phyloP scores from a whole-genome alignment of 1,140 invertebrate species.

The Euschistus heros region DNA sequence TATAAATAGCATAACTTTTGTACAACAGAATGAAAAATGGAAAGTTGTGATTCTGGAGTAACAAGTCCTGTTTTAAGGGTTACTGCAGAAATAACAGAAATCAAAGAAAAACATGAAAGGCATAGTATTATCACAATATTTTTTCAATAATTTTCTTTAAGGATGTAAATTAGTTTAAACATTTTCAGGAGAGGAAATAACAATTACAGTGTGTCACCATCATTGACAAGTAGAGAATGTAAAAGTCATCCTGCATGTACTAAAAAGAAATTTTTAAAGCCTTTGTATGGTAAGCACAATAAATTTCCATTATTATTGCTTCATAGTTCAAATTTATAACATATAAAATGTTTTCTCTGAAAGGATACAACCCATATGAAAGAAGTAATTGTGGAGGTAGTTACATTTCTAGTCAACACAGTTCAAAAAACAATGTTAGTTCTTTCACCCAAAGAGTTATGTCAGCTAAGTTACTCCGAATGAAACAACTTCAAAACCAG shows the following conservation, averaged over 20 bases:
- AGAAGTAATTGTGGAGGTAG: neutral
- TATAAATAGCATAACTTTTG: no score
- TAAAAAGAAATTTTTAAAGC: slow-evolving; percentile 2
- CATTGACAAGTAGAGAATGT: neutral
- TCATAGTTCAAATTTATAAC: neutral
- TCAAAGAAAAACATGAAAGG: neutral
- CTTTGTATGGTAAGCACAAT: slow-evolving; percentile 7
- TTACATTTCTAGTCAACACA: slow-evolving; percentile 7
- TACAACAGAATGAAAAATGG: slow-evolving; percentile 7
- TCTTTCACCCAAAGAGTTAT: slow-evolving; percentile 54
- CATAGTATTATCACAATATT: neutral
- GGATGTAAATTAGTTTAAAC: neutral
- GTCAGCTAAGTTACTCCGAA: slow-evolving; percentile 59
- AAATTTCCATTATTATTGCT: neutral
- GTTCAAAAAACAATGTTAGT: slow-evolving; percentile 31
- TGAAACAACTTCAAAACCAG: slow-evolving; percentile 67
- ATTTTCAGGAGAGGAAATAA: neutral
- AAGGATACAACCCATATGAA: slow-evolving; percentile 17
- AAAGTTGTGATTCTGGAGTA: slow-evolving; percentile 14
- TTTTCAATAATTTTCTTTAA: no score
- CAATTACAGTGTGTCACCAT: slow-evolving; percentile 1
- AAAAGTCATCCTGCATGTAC: neutral
- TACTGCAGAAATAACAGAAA: slow-evolving; percentile 13
- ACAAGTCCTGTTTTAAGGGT: slow-evolving; percentile 12
- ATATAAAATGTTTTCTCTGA: neutral